Base-by-base conservation (phyloP, 2,888 invertebrate genomes). In the Heliconius erato region DNA sequence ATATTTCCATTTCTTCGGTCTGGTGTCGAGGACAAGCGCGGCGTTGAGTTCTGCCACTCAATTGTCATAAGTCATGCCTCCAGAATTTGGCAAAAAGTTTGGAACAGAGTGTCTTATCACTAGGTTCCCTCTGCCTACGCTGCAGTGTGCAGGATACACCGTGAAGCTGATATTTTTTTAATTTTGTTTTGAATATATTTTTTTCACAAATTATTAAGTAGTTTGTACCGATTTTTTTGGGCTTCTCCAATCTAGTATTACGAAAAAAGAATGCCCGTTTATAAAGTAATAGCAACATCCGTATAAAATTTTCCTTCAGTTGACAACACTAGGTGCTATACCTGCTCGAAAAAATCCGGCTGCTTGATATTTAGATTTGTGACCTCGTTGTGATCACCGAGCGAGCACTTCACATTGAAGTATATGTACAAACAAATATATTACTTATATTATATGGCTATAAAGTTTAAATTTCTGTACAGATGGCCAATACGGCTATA, bases 341-440 rank as follows among this genome's bases (percentile, higher is more conserved):
- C 89, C 76, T 63, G 76, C 40, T 91, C 89, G 92, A 92, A 91
- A 90, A 91, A 92, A 94, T 94, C 92, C 91, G 90, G 89, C 88
- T 89, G 86, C 82, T 89, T 94, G 95, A 92, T 94, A 95, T 95
- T 95, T 93, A 90, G 91, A 91, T 89, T 88, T 86, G 89, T 90
- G 94, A 91, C 95, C 95, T 95, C 93, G 93, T 88, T 87, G 88
- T 88, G 87, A 89, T 89, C 92, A 92, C 92, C 89, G 90, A 88
- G 89, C 90, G 89, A 91, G 91, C 91, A 90, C 89, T 90, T 90
- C 90, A 89, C 88, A 86, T 88, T 89, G 79, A 88, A 89, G 86
- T 84, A 87, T 85, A 85, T 74, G 84, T 84, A 80, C 83, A 84
- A 80, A 65, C 78, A n/a, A 85, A 82, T 87, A 81, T 86, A 86